Evolutionary conservation across 2,888 invertebrate genomes (phyloP).

Genomic region (Sarcophaga subvicina): DNA sequence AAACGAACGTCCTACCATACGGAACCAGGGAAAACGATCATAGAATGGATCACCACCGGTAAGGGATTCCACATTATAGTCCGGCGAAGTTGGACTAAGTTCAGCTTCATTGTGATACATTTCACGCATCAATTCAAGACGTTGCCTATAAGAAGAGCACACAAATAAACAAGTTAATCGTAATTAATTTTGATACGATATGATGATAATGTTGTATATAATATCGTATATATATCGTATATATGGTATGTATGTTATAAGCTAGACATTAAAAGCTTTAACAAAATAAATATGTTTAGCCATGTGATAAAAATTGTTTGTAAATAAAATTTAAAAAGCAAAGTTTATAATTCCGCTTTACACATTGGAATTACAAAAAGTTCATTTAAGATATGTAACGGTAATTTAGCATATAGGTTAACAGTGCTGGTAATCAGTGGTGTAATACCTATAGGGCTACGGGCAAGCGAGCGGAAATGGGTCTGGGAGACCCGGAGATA

Average conservation of each 20-base stretch:
- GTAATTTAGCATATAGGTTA: too few relatives aligned
- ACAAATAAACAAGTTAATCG: too few relatives aligned
- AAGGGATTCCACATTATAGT: conserved; percentile 94
- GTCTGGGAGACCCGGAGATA: too few relatives aligned
- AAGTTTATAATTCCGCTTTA: too few relatives aligned
- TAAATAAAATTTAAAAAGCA: too few relatives aligned
- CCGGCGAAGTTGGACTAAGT: conserved; percentile 96
- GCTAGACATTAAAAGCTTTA: conserved; percentile 45
- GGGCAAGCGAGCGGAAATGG: too few relatives aligned
- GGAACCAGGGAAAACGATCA: conserved; percentile 99
- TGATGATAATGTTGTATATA: background rate
- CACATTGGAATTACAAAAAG: too few relatives aligned
- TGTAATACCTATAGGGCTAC: too few relatives aligned
- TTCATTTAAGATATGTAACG: too few relatives aligned
- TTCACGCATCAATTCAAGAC: conserved; percentile 99
- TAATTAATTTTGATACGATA: background rate
- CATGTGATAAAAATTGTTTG: too few relatives aligned
- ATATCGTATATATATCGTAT: background rate
- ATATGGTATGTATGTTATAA: background rate
- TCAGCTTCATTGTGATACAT: conserved; percentile 99
- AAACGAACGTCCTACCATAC: conserved; percentile 98
- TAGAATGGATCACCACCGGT: conserved; percentile 99
- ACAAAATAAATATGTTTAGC: background rate
- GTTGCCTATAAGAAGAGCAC: conserved; percentile 86
- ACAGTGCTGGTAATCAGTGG: too few relatives aligned